phyloP scores from a whole-genome alignment of 2,888 invertebrate genomes.

The Noctua pronuba region DNA sequence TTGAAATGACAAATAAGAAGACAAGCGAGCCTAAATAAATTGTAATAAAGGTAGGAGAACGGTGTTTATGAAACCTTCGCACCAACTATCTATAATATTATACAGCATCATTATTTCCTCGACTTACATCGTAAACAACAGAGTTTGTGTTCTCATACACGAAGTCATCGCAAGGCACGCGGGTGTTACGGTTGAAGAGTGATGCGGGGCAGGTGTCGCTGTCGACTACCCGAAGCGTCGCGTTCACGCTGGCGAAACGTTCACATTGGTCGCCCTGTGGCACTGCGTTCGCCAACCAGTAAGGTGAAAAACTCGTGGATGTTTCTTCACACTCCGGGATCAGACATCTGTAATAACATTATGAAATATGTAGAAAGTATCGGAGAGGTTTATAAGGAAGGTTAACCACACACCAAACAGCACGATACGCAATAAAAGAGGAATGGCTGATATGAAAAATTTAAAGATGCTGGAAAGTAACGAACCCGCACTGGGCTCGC shows the following conservation, averaged over 20 bases:
- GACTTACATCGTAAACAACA: slow-evolving; percentile 84
- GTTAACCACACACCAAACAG: background rate
- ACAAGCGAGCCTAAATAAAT: background rate
- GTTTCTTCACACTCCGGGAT: slow-evolving; percentile 78
- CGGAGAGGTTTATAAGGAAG: background rate
- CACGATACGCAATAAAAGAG: too few relatives aligned
- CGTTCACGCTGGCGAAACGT: slow-evolving; percentile 75
- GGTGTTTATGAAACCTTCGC: background rate
- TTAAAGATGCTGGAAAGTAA: background rate
- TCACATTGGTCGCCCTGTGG: slow-evolving; percentile 85
- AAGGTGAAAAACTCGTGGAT: slow-evolving; percentile 75
- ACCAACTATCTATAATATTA: background rate
- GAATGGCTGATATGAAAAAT: background rate
- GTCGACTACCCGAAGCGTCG: slow-evolving; percentile 22
- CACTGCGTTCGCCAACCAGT: slow-evolving; percentile 86
- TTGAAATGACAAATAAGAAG: background rate
- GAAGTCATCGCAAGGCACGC: slow-evolving; percentile 73
- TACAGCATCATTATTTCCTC: background rate
- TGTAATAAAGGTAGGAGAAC: background rate
- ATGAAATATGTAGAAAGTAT: background rate
- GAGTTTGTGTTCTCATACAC: slow-evolving; percentile 79
- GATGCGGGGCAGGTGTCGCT: slow-evolving; percentile 73
- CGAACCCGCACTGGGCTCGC: too few relatives aligned
- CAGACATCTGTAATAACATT: slow-evolving; percentile 72
- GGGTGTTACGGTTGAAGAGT: slow-evolving; percentile 73